Base-by-base conservation (phyloP, 2,113 vertebrate genomes). In the Chinchilla lanigera region DNA sequence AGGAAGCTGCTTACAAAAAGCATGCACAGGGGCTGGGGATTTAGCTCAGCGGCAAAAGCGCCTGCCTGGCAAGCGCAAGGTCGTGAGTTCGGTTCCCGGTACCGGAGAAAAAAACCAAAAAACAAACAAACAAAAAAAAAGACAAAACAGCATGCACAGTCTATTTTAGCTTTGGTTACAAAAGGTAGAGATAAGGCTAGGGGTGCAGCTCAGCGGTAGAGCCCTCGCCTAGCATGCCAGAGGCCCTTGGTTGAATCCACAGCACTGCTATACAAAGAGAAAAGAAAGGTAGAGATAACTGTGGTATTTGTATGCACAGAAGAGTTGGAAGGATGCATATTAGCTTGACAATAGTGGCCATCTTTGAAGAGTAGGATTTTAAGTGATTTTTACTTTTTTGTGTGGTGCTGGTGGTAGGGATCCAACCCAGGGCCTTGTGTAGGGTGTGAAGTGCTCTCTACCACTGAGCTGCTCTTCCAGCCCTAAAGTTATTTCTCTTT, bases 141-240 rank as follows among this genome's bases (percentile, higher is more conserved):
- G n/a, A n/a, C n/a, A n/a, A 78, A 89, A 47, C 20, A 44, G 13
- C 3, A n/a, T 0, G 7, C n/a, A 47, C 2, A 0, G 1, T 56
- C 5, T 10, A 11, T 78, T 63, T 47, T 54, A 30, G 5, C 50
- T 92, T 85, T 24, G n/a, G 17, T 26, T 81, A 61, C 35, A 65
- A 75, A 85, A 75, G 24, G 38, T 24, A 50, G 82, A 86, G 47
- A 54, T 38, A 50, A 67, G 24, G 13, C 13, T 38, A 16, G 50
- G 35, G 24, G 3, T 41, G 9, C 30, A 11, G 50, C 11, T 71
- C n/a, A 28, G 50, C 20, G 50, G 65, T 2, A 30, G 41, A 41
- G 44, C 5, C 73, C 6, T 50, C 30, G 26, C 26, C 44, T 77
- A 14, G 44, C 5, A 5, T 30, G 35, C 50, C 3, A 1, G 7